Evolutionary conservation across 2,888 invertebrate species (phyloP).

Genomic region (Andricus curvator): DNA sequence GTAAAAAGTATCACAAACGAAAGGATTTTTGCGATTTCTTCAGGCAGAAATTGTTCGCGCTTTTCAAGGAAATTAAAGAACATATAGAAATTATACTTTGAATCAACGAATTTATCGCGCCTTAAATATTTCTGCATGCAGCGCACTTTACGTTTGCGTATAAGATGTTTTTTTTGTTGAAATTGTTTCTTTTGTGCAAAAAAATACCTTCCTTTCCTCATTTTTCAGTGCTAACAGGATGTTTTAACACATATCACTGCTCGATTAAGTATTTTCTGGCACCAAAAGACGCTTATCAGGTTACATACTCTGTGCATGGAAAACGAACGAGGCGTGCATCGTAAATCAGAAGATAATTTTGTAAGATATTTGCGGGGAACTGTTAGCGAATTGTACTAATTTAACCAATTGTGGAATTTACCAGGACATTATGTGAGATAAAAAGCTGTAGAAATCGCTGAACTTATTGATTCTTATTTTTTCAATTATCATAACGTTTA

Average conservation of each 20-base stretch:
- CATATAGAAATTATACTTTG: too few species aligned
- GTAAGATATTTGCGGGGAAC: slow-evolving; percentile 16
- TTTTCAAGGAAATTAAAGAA: too few species aligned
- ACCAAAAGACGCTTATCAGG: slow-evolving; percentile 12
- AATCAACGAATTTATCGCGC: too few species aligned
- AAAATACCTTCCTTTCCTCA: background rate
- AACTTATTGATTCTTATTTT: background rate
- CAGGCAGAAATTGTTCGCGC: background rate
- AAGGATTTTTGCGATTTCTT: background rate
- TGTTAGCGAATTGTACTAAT: slow-evolving; percentile 10
- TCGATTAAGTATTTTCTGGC: slow-evolving; percentile 1
- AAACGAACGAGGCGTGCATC: background rate
- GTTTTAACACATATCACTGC: background rate
- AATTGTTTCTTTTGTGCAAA: background rate
- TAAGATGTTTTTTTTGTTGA: too few species aligned
- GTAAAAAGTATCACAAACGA: background rate
- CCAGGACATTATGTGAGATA: background rate
- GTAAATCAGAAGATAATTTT: slow-evolving; percentile 33
- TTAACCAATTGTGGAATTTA: background rate
- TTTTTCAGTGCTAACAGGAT: background rate
- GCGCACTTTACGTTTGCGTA: too few species aligned
- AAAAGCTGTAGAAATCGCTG: background rate
- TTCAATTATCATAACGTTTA: background rate
- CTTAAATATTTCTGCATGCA: too few species aligned
- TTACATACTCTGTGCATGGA: background rate